Evolutionary conservation across 1,140 invertebrate genomes (phyloP).

Genomic region (Temnothorax nylanderi): DNA sequence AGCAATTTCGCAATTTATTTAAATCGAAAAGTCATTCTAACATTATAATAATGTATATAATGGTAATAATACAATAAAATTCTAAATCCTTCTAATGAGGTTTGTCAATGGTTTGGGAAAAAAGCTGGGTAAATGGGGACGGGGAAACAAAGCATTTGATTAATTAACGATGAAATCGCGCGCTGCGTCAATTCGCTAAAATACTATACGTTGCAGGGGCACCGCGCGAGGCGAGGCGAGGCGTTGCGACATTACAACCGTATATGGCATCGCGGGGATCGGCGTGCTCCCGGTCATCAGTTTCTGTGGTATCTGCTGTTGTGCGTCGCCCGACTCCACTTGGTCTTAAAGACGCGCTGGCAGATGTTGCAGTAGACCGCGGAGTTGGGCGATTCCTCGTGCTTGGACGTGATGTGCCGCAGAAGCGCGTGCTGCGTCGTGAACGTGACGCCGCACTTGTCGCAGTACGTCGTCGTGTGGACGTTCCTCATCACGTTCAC

Average conservation of each 20-base stretch:
- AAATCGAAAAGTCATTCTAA: not conserved
- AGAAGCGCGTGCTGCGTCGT: constrained; percentile 76
- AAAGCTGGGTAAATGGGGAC: not conserved
- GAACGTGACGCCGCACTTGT: constrained; percentile 74
- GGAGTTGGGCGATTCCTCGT: constrained; percentile 68
- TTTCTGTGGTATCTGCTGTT: constrained; percentile 77
- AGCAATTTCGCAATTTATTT: constrained; percentile 12
- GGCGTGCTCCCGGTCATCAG: constrained; percentile 20
- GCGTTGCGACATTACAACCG: not conserved
- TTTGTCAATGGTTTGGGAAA: not conserved
- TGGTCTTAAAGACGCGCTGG: constrained; percentile 77
- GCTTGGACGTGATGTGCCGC: constrained; percentile 76
- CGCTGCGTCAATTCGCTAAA: not conserved
- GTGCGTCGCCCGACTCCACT: constrained; percentile 79
- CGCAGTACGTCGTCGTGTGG: constrained; percentile 65
- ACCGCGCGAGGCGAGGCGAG: not conserved
- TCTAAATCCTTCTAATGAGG: not conserved
- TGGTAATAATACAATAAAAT: constrained; percentile 5
- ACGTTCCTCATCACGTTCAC: constrained; percentile 33
- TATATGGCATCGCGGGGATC: not conserved
- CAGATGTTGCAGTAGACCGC: constrained; percentile 76
- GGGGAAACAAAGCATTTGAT: not conserved
- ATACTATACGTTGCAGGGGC: not conserved
- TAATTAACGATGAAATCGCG: not conserved
- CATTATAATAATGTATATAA: not conserved